Base-by-base conservation (phyloP, 2,888 invertebrate species). In the Chorisops tibialis region DNA sequence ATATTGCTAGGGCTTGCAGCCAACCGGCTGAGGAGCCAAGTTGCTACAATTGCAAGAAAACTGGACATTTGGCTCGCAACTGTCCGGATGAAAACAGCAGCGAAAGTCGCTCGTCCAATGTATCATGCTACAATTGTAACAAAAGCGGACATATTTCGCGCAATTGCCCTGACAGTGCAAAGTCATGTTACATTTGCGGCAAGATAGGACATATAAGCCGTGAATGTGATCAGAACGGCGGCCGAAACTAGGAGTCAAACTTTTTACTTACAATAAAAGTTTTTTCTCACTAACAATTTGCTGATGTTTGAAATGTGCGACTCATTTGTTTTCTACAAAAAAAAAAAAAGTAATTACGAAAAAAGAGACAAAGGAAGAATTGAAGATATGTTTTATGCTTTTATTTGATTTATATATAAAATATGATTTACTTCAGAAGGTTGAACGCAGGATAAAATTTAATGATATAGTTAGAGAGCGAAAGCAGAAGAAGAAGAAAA, bases 81-180 rank as follows among this genome's bases (percentile, higher is more conserved):
- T 94, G 94, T 81, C 87, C 90, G 74, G 91, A 92, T 81, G 85
- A 74, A 30, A 66, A 69, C 47, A 70, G 73, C 21, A 75, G 73
- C 51, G 75, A 75, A 65, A 73, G 74, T 62, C 73, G 74, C 50
- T 71, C 73, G 82, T 66, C 68, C 19, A 75, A 72, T 67, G 71
- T 75, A 67, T 91, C 91, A 73, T 96, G 95, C 84, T 96, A 95
- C 85, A 95, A 91, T 81, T 96, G 95, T 84, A 91, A 91, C 82
- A 92, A 93, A 83, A 87, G 90, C 68, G 95, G 94, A 70, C 95
- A 95, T 82, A 90, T 95, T 77, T 93, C 90, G 65, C 87, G 90
- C 74, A 88, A 87, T 80, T 91, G 90, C 81, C 90, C 90, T 62
- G 90, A 90, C 79, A 85, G 84, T 71, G 84, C 85, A 74, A 91